Evolutionary conservation across 1,140 invertebrate species (phyloP).

Genomic region (Lasaia peninsularis): DNA sequence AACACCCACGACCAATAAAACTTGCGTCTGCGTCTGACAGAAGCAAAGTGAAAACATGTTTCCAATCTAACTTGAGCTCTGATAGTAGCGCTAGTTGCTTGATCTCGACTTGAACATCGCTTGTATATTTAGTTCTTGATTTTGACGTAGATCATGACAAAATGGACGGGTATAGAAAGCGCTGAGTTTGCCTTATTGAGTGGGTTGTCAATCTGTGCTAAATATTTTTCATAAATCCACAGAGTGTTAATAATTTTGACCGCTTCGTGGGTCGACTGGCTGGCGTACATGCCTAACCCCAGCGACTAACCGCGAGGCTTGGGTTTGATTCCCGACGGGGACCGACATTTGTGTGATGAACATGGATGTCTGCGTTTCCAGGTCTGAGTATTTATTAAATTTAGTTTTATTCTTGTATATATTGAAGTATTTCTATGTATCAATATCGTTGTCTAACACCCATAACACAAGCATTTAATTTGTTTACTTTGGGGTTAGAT

Average conservation of each 20-base stretch:
- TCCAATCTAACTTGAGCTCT: slow-evolving; percentile 36
- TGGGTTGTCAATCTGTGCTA: slow-evolving; percentile 25
- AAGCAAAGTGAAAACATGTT: slow-evolving; percentile 49
- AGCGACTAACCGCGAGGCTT: no score
- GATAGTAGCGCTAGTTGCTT: slow-evolving; percentile 26
- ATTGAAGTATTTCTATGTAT: no score
- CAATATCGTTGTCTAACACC: no score
- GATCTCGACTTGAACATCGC: background rate
- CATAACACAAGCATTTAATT: no score
- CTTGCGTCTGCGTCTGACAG: slow-evolving; percentile 45
- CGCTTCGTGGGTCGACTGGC: no score
- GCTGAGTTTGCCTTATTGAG: slow-evolving; percentile 45
- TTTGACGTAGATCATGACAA: slow-evolving; percentile 30
- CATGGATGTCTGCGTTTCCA: no score
- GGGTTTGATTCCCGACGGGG: no score
- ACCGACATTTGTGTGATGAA: no score
- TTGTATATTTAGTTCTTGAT: slow-evolving; percentile 21
- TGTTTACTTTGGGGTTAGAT: no score
- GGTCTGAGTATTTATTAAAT: no score
- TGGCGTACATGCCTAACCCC: no score
- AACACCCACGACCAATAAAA: slow-evolving; percentile 52
- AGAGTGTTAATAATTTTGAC: slow-evolving; percentile 4
- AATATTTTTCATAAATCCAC: slow-evolving; percentile 10
- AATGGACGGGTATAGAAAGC: slow-evolving; percentile 50
- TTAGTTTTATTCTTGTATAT: no score